Evolutionary conservation across 2,113 vertebrate genomes (phyloP).

Genomic region (Dasyornis broadbenti): DNA sequence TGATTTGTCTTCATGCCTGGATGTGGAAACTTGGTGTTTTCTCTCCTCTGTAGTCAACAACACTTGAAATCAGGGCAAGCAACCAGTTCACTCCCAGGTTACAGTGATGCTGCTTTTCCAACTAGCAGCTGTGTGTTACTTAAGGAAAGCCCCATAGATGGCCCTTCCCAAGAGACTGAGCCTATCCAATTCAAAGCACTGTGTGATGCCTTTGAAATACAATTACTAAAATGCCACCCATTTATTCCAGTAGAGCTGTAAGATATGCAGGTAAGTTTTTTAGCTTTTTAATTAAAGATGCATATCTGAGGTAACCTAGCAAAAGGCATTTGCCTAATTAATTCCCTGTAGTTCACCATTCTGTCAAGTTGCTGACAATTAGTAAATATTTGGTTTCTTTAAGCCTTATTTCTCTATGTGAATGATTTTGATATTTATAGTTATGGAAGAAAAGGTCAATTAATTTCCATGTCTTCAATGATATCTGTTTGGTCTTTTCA

Average conservation of each 20-base stretch:
- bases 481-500: background rate
- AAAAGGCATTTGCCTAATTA: slow-evolving; percentile 25
- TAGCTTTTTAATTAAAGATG: slow-evolving; percentile 30
- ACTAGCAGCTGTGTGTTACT: background rate
- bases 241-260: background rate
- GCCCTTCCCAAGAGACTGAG: background rate
- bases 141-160: background rate
- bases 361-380: background rate
- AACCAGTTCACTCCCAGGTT: background rate
- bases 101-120: background rate
- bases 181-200: background rate
- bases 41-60: background rate
- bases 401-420: background rate
- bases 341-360: background rate
- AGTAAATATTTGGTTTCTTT: background rate
- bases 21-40: accelerated
- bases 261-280: background rate
- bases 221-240: background rate
- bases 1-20: background rate
- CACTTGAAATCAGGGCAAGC: background rate
- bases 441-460: background rate
- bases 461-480: background rate
- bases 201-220: background rate
- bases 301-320: background rate
- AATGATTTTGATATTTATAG: background rate